phyloP scores from a whole-genome alignment of 1,140 invertebrate species.

The Aphaenogaster rudis region DNA sequence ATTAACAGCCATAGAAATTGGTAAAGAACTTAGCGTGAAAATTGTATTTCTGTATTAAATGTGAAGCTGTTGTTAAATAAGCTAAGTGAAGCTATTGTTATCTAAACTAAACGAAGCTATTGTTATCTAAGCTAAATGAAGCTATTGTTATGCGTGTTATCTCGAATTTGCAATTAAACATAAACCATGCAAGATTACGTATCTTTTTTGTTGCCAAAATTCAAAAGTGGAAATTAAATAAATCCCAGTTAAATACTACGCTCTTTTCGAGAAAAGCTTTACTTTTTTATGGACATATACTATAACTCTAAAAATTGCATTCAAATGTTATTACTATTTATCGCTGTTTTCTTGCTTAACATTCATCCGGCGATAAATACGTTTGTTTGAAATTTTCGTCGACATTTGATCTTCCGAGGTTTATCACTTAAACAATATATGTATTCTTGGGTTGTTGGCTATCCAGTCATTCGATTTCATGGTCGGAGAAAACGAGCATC shows the following conservation, averaged over 20 bases:
- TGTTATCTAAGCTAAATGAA: conserved; percentile 10
- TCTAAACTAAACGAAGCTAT: not conserved
- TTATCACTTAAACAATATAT: conserved; percentile 9
- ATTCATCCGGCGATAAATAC: not conserved
- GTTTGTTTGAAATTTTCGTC: not conserved
- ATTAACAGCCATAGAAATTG: conserved; percentile 22
- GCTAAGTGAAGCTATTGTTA: not conserved
- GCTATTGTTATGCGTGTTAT: not conserved
- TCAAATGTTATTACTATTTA: not conserved
- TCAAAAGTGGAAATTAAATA: not conserved
- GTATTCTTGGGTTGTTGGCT: conserved; percentile 14
- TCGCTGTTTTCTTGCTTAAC: not conserved
- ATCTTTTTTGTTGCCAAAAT: not conserved
- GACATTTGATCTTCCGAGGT: not conserved
- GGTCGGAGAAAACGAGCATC: conserved; percentile 27
- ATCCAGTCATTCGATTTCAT: not conserved
- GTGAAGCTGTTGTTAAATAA: not conserved
- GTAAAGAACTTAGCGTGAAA: not conserved
- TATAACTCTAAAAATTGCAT: not conserved
- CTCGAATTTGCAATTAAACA: not conserved
- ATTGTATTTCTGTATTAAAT: conserved; percentile 5
- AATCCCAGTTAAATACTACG: not conserved
- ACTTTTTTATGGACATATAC: not conserved
- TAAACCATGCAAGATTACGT: not conserved
- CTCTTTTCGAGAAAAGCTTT: not conserved